Evolutionary conservation across 92 coral and sea anemone genomes (phyloP).

Genomic region (Zoanthus sansibaricus): DNA sequence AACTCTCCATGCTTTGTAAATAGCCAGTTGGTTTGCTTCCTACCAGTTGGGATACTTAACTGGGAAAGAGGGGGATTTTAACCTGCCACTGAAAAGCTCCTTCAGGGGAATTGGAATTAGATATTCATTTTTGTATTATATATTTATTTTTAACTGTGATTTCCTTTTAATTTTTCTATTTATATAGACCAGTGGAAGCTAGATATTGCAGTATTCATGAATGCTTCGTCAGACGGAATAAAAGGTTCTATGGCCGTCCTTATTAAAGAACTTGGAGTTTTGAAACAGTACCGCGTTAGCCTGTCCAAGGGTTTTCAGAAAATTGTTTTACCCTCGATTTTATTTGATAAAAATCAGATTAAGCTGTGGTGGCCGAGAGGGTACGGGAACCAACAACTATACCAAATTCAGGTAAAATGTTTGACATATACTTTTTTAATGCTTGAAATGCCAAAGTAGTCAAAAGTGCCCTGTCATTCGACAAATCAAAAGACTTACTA

Average conservation of each 20-base stretch:
- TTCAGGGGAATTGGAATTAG: background rate
- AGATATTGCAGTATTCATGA: constrained; percentile 65
- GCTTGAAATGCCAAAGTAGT: too few species aligned
- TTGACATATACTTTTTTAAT: too few species aligned
- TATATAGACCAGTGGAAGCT: constrained; percentile 76
- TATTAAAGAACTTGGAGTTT: constrained; percentile 68
- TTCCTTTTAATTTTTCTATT: background rate
- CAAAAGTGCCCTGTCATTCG: too few species aligned
- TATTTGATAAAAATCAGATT: constrained; percentile 63
- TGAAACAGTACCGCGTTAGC: constrained; percentile 56
- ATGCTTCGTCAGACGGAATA: constrained; percentile 65
- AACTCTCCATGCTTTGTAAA: too few species aligned
- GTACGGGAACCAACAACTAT: constrained; percentile 87
- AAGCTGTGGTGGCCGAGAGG: constrained; percentile 97
- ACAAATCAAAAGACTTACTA: too few species aligned
- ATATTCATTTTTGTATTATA: background rate
- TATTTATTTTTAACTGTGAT: background rate
- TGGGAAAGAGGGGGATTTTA: too few species aligned
- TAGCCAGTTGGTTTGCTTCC: too few species aligned
- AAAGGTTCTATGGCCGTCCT: constrained; percentile 66
- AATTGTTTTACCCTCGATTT: constrained; percentile 67
- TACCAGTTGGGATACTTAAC: too few species aligned
- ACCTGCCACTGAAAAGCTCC: too few species aligned
- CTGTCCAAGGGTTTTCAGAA: constrained; percentile 63
- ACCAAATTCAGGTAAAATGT: constrained; percentile 70